Evolutionary conservation across 2,797 vertebrate genomes (phyloP).

Genomic region (Sphenodon punctatus): DNA sequence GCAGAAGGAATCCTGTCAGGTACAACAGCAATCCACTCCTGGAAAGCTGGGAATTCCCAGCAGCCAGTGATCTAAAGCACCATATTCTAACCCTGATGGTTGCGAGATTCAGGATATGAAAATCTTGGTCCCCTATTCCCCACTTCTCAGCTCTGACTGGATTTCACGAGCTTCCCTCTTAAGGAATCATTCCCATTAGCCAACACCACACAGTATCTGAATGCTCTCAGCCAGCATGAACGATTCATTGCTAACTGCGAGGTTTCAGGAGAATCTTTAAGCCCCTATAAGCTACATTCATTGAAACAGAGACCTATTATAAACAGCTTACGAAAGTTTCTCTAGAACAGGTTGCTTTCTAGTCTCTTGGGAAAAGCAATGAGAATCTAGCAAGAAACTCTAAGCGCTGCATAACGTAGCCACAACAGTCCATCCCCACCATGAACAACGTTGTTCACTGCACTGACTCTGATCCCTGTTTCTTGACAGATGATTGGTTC

Average conservation of each 20-base stretch:
- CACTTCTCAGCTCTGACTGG: not conserved
- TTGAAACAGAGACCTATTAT: not conserved
- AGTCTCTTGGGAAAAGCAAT: no score
- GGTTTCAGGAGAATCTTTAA: not conserved
- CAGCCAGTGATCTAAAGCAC: not conserved
- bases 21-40: not conserved
- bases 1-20: not conserved
- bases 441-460: no score
- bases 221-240: not conserved
- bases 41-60: not conserved
- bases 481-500: no score
- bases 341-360: no score
- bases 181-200: not conserved
- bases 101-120: no score
- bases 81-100: not conserved
- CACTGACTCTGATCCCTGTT: no score
- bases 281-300: not conserved
- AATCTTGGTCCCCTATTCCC: not conserved
- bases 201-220: fast-evolving
- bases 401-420: no score
- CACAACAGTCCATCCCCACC: no score
- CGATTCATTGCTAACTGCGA: not conserved
- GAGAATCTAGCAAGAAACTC: no score
- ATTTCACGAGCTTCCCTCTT: not conserved
- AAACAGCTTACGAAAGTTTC: not conserved